Conservation (phyloP, 2,797 vertebrate genomes). For the Darevskia nairensis region DNA sequence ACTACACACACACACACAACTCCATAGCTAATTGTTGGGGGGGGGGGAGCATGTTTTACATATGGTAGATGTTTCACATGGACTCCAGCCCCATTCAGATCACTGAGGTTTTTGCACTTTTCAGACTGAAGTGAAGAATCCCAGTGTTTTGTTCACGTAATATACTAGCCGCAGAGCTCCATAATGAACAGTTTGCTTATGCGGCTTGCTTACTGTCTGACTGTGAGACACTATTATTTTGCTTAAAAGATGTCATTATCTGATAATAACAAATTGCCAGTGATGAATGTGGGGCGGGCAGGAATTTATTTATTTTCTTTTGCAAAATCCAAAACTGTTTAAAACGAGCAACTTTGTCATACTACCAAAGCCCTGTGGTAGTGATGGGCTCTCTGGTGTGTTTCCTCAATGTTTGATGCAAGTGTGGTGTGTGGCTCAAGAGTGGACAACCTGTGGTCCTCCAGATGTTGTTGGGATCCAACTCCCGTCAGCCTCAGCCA, state of each 20-base stretch:
- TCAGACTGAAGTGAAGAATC: not conserved
- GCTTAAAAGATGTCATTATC: not conserved
- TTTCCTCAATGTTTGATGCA: no score
- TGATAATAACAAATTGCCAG: not conserved
- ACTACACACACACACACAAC: no score
- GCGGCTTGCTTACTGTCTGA: not conserved
- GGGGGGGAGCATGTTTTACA: not conserved
- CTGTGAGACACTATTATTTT: not conserved
- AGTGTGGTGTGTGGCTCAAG: not conserved
- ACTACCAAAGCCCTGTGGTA: not conserved
- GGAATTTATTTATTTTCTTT: not conserved
- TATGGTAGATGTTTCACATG: not conserved
- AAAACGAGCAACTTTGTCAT: not conserved
- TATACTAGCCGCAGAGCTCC: no score
- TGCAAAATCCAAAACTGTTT: not conserved
- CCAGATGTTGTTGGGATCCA: no score
- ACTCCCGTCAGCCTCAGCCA: not conserved
- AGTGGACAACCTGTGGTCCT: no score
- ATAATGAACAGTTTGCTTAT: not conserved
- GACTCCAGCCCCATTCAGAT: not conserved
- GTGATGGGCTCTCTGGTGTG: not conserved
- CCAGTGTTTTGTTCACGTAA: not conserved
- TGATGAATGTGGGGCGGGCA: not conserved
- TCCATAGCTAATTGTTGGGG: no score
- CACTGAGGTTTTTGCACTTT: not conserved